Base-by-base conservation (phyloP, 2,888 invertebrate genomes). In the Drosophila hamatofila region DNA sequence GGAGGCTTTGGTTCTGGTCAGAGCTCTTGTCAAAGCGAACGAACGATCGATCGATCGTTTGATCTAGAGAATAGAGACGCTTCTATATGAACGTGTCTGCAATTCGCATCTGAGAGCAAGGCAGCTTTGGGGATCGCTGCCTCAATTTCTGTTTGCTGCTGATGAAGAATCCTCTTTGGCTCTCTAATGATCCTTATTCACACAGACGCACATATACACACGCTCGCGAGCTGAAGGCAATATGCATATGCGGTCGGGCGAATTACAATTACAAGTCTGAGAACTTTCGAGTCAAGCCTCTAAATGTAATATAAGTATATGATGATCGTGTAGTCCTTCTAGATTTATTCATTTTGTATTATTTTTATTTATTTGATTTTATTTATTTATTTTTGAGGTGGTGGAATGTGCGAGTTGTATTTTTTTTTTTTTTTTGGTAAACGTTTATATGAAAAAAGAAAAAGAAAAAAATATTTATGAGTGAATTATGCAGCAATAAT, bases 401-500 rank as follows among this genome's bases (percentile, higher is more conserved):
- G 84, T 84, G 84, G 87, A 89, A 90, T 88, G 88, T 89, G 87
- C 91, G 89, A 88, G 74, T 81, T 81, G 78, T 48, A 42, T 16
- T 44, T 46, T 46, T 48, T 46, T 46, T 44, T 73, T 71, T 72
- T 73, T 61, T 71, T 88, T 84, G 78, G 78, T 75, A 79, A 91
- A 83, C 91, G 79, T 89, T 83, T 90, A 91, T 91, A 91, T 91
- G 91, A 91, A 91, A 92, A 91, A 90, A 84, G 87, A 90, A 91
- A 91, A 91, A 87, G 84, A 81, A 91, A 91, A 91, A 91, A 91
- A 91, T 87, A 86, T 87, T 91, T 83, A 91, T 91, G 91, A 91
- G 89, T 91, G 89, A 92, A 91, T 84, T 89, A 84, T 91, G 91
- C 92, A 91, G 91, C 91, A 91, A 91, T 91, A 91, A 90, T 86